phyloP scores from a whole-genome alignment of 2,797 vertebrate genomes.

The Hypotaenidia okinawae region DNA sequence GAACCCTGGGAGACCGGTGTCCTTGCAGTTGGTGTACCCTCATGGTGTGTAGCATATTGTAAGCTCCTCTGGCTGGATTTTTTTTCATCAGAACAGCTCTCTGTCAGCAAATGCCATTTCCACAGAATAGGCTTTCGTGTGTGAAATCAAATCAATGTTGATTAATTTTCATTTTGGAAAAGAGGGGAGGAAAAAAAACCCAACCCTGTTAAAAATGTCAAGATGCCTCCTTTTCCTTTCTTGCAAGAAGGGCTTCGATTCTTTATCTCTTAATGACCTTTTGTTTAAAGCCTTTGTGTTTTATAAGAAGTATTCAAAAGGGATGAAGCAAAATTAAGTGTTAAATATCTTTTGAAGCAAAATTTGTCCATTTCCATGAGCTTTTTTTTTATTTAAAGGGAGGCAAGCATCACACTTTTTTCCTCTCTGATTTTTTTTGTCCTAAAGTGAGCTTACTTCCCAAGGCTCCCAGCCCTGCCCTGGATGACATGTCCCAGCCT shows the following conservation, averaged over 20 bases:
- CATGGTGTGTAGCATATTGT: background rate
- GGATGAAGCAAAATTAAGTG: conserved; percentile 19
- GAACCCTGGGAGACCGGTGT: conserved; percentile 29
- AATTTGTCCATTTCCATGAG: background rate
- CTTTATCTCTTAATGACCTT: conserved; percentile 68
- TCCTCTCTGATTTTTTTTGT: background rate
- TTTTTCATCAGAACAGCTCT: conserved; percentile 1
- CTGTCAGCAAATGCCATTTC: conserved; percentile 49
- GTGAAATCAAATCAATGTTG: conserved; percentile 62
- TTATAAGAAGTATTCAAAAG: conserved; percentile 9
- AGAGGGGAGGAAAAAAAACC: background rate
- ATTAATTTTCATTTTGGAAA: conserved; percentile 57
- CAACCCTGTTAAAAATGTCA: conserved; percentile 49
- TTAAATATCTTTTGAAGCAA: conserved; percentile 17
- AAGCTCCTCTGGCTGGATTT: conserved; percentile 6
- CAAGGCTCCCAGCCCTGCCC: background rate
- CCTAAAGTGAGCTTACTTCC: background rate
- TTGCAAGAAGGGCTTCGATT: background rate
- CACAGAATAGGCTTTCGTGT: background rate
- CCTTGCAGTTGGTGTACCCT: conserved; percentile 40
- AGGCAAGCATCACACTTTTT: background rate
- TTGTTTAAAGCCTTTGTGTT: conserved; percentile 58
- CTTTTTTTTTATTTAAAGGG: background rate
- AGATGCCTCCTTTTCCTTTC: conserved; percentile 16
- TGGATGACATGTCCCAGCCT: background rate